Percentiles rank a stretch among this genome's conserved stretches.
Evolutionary conservation across 2,113 vertebrate species (phyloP).

Genomic region (Isichthys henryi): DNA sequence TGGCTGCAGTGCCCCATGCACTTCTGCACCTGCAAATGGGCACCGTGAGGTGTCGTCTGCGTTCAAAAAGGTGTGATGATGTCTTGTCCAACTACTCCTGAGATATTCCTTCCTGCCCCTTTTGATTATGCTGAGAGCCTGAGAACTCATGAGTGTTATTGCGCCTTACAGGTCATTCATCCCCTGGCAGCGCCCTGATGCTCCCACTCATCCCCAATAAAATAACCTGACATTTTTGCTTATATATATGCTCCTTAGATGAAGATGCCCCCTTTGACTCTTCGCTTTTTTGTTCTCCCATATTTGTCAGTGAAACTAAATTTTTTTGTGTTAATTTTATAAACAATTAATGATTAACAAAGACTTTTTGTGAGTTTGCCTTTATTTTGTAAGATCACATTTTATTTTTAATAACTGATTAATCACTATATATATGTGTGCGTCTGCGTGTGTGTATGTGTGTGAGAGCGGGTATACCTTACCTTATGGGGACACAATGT

Average conservation of each 20-base stretch:
- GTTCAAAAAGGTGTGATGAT: not conserved
- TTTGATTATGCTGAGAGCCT: not conserved
- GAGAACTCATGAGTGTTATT: not conserved
- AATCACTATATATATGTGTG: not conserved
- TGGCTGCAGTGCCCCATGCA: not conserved
- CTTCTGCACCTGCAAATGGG: not conserved
- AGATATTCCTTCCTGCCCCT: not conserved
- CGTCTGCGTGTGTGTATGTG: not conserved
- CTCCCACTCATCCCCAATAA: not conserved
- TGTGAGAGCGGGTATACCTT: too few species aligned
- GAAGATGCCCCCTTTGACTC: not conserved
- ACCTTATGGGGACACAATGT: too few species aligned
- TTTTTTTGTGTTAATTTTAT: too few species aligned
- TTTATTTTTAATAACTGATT: not conserved
- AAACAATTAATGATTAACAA: not conserved
- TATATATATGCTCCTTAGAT: not conserved
- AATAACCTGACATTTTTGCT: not conserved
- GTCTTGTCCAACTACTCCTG: not conserved
- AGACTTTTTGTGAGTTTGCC: not conserved
- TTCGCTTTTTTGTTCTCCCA: not conserved
- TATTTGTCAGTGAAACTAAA: not conserved
- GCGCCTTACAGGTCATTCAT: not conserved
- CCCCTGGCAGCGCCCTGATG: too few species aligned
- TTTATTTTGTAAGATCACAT: not conserved
- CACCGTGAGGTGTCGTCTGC: not conserved